These are phyloP conservation scores for Pelecanoides urinatrix DNA, from an alignment of 2,113 vertebrate genomes.

Conservation along the genomic window DNA sequence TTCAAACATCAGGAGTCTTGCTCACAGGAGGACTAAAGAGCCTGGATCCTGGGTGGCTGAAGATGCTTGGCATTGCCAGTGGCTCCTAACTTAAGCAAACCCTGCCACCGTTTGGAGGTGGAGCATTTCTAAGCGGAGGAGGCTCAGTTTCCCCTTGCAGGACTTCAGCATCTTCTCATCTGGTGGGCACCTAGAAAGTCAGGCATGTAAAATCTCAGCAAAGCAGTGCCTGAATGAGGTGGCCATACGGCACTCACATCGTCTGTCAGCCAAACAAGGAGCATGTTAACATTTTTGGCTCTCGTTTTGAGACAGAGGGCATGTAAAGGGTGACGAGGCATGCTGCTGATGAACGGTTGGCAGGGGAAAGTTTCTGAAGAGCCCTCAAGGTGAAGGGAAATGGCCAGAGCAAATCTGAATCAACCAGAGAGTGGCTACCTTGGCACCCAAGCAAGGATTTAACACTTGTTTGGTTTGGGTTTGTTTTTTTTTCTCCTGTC, in stretches of 20 bases:
- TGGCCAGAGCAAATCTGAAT: neutral
- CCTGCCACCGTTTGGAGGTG: neutral
- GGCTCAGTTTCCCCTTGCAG: neutral
- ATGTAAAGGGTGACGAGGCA: neutral
- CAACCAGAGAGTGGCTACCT: neutral
- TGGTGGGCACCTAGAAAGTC: neutral
- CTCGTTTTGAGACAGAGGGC: neutral
- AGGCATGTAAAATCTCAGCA: neutral
- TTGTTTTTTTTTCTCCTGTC: neutral
- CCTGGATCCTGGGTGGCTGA: neutral
- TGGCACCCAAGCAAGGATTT: neutral
- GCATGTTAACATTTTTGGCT: neutral
- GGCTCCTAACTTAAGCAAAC: neutral
- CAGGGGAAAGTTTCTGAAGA: neutral
- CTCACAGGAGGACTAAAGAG: neutral
- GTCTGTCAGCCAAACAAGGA: neutral
- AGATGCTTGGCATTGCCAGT: neutral
- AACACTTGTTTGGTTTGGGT: neutral
- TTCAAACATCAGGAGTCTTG: neutral
- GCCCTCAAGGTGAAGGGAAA: neutral
- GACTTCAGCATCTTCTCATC: neutral
- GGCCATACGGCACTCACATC: rapidly evolving
- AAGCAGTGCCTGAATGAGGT: neutral
- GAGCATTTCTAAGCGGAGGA: neutral
- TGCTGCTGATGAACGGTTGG: neutral